A percentile compares a stretch with the other conserved stretches of the same genome.
Evolutionary conservation across 2,113 vertebrate species (phyloP).

Genomic region (Aldabrachelys gigantea): DNA sequence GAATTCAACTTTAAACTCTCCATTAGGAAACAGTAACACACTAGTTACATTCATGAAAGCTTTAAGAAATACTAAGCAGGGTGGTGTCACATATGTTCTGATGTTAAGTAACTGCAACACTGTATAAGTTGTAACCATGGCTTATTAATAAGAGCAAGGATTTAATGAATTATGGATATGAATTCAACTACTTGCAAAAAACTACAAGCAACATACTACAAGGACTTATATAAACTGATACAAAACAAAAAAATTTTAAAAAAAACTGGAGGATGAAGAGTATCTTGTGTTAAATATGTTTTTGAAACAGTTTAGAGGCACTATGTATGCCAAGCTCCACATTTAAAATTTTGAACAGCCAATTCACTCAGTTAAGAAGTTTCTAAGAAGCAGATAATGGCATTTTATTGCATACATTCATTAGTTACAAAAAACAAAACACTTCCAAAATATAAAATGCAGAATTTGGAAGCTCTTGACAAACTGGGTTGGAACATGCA

Average conservation of each 20-base stretch:
- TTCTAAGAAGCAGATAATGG: not conserved
- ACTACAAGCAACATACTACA: not conserved
- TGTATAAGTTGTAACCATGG: not conserved
- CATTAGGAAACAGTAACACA: rapidly evolving
- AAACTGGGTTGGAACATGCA: not conserved
- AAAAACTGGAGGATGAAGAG: not conserved
- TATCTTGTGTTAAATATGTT: not conserved
- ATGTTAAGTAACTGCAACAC: not conserved
- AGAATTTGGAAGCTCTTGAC: not conserved
- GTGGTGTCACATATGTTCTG: not conserved
- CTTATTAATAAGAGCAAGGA: not conserved
- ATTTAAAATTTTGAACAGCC: not conserved
- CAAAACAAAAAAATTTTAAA: not conserved
- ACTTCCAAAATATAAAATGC: not conserved
- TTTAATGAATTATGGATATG: not conserved
- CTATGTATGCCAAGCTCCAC: not conserved
- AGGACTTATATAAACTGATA: not conserved
- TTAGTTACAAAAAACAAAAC: not conserved
- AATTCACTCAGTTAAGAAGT: rapidly evolving
- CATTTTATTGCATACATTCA: not conserved
- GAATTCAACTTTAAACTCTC: not conserved
- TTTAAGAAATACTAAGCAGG: not conserved
- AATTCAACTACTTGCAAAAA: not conserved
- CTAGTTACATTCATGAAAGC: not conserved
- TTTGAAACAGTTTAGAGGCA: not conserved